Evolutionary conservation across 2,797 vertebrate genomes (phyloP), one percentile per base, ranked within the genome.

Genomic region (Amniataba percoides): DNA sequence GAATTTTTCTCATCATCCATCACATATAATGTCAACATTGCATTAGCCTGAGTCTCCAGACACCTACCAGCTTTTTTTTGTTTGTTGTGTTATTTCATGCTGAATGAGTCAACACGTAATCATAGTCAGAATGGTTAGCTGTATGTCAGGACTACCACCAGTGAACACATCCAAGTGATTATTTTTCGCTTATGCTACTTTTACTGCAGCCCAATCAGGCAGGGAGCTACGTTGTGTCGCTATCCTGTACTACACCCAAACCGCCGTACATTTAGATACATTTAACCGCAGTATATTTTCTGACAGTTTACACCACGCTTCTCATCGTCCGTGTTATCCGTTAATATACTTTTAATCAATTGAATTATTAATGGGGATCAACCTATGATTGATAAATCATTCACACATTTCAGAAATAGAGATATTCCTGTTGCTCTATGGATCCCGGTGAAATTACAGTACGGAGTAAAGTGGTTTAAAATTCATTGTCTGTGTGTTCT

Each of bases 401-500:
- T 36, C 18, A 40, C 63, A 62, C 65, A 39, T 76, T 52, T 49
- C 52, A 69, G 7, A 69, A 72, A 23, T 73, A 12, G 19, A 36
- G 59, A 60, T 52, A 62, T 73, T 49, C 66, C 19, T 52, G n/a
- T 56, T 40, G 21, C 23, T 71, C 43, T 48, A 36, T 58, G 42
- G 59, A 65, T 58, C 9, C 40, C 55, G 18, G 36, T 72, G 40
- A 71, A 77, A 81, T 71, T 39, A 40, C 78, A 88, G 36, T 64
- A n/a, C 36, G 65, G n/a, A n/a, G 42, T 64, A 46, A 79, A 71
- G 21, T 68, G 45, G 48, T 84, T 84, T 52, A 31, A 78, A 77
- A 71, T 87, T n/a, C 75, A 87, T 86, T 49, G 70, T 74, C 31
- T 51, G 43, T 83, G 65, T 86, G 81, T 83, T 87, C 60, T 74